Percentiles rank a stretch among this genome's conserved stretches.
phyloP scores from a whole-genome alignment of 2,888 invertebrate species.

The Oithona nana region DNA sequence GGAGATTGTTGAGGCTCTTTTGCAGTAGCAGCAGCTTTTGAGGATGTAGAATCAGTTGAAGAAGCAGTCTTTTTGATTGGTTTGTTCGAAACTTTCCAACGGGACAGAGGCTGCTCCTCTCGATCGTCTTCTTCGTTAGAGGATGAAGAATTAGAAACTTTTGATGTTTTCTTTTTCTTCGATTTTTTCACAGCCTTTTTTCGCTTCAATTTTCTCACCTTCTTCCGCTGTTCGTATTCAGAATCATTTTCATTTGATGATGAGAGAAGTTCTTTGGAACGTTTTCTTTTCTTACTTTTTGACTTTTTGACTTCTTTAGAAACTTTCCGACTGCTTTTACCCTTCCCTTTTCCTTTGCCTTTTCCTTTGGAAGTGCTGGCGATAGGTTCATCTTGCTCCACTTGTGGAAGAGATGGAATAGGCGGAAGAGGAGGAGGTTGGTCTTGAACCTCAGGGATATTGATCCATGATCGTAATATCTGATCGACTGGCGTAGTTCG shows the following conservation, averaged over 20 bases:
- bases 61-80: too few species aligned
- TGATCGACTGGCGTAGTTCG: background rate
- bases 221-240: background rate
- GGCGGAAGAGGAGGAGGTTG: background rate
- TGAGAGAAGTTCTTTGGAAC: background rate
- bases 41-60: too few species aligned
- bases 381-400: background rate
- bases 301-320: too few species aligned
- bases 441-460: background rate
- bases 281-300: background rate
- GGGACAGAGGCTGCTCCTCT: too few species aligned
- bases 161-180: too few species aligned
- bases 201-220: background rate
- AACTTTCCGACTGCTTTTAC: background rate
- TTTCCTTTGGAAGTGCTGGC: background rate
- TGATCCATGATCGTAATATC: background rate
- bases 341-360: slow-evolving; percentile 2
- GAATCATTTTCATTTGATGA: too few species aligned
- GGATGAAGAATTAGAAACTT: too few species aligned
- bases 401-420: background rate
- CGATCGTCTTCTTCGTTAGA: too few species aligned
- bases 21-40: too few species aligned
- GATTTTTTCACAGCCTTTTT: background rate
- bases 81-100: too few species aligned
- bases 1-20: too few species aligned